Conservation (phyloP, 2,888 invertebrate species). For the Chydorus sphaericus region DNA sequence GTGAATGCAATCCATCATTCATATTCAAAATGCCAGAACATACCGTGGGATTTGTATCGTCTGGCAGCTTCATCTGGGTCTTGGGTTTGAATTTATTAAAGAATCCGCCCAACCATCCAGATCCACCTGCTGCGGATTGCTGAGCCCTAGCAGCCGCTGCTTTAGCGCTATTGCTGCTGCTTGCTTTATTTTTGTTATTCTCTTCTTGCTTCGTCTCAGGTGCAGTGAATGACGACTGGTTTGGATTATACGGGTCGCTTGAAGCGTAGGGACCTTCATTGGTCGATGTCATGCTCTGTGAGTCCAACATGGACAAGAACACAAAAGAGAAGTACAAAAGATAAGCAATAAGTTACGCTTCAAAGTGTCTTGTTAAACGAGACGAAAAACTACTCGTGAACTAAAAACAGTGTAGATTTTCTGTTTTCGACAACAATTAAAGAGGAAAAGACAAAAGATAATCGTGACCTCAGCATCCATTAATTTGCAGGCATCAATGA, state of each 20-base stretch:
- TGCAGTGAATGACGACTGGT: not conserved
- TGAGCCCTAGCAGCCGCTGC: constrained; percentile 9
- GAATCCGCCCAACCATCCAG: constrained; percentile 70
- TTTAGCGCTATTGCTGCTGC: constrained; percentile 27
- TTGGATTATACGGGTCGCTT: not conserved
- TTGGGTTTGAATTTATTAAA: constrained; percentile 72
- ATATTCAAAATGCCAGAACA: constrained; percentile 27
- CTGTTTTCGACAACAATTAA: not conserved
- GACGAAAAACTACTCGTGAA: too few relatives aligned
- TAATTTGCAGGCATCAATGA: too few relatives aligned
- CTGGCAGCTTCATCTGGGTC: constrained; percentile 91
- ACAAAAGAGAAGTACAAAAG: not conserved
- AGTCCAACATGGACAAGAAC: not conserved
- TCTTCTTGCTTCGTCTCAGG: not conserved
- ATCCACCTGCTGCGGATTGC: constrained; percentile 17
- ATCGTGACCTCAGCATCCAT: too few relatives aligned
- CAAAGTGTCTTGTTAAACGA: too few relatives aligned
- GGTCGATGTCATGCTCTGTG: not conserved
- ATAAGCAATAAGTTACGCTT: not conserved
- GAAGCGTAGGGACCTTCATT: not conserved
- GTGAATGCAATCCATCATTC: constrained; percentile 64
- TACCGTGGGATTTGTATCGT: constrained; percentile 82
- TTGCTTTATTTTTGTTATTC: constrained; percentile 15
- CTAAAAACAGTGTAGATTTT: too few relatives aligned
- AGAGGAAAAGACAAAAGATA: not conserved